phyloP scores from a whole-genome alignment of 2,888 invertebrate species.

The Ferdinandea cuprea region DNA sequence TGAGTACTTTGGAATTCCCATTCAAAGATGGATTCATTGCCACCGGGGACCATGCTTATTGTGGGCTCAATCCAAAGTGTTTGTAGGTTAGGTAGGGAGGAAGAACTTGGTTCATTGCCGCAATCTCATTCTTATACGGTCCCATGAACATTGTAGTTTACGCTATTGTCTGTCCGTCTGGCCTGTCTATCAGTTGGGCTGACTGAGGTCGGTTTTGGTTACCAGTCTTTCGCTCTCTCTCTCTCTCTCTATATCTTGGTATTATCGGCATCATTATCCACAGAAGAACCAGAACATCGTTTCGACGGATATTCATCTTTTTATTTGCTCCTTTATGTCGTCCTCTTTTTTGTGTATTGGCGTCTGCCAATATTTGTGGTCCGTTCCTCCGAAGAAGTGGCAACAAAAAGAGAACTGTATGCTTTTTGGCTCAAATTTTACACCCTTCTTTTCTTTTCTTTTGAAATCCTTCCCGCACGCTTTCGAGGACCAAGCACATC shows the following conservation, averaged over 20 bases:
- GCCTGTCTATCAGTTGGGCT: not conserved
- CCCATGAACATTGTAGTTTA: constrained; percentile 44
- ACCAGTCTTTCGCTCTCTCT: no score
- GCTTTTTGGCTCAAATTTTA: constrained; percentile 23
- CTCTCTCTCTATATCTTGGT: not conserved
- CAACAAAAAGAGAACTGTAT: constrained; percentile 46
- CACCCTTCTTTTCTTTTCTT: constrained; percentile 1
- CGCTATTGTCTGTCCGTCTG: constrained; percentile 48
- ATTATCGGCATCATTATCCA: constrained; percentile 39
- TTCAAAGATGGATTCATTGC: constrained; percentile 68
- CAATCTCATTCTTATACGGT: constrained; percentile 36
- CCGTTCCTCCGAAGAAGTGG: constrained; percentile 40
- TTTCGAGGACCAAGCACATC: constrained; percentile 39
- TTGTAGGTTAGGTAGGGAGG: not conserved
- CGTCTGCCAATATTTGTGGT: constrained; percentile 71
- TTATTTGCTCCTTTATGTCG: constrained; percentile 58
- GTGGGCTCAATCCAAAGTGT: constrained; percentile 18
- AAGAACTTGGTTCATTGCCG: not conserved
- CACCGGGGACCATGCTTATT: constrained; percentile 58
- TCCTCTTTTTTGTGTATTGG: constrained; percentile 53
- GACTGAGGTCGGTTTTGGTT: constrained; percentile 7
- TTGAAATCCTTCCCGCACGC: constrained; percentile 29
- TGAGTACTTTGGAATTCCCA: constrained; percentile 52
- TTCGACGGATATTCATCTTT: constrained; percentile 71
- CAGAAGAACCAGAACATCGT: constrained; percentile 28